Evolutionary conservation across 2,888 invertebrate species (phyloP).

Genomic region (Pocota personata): DNA sequence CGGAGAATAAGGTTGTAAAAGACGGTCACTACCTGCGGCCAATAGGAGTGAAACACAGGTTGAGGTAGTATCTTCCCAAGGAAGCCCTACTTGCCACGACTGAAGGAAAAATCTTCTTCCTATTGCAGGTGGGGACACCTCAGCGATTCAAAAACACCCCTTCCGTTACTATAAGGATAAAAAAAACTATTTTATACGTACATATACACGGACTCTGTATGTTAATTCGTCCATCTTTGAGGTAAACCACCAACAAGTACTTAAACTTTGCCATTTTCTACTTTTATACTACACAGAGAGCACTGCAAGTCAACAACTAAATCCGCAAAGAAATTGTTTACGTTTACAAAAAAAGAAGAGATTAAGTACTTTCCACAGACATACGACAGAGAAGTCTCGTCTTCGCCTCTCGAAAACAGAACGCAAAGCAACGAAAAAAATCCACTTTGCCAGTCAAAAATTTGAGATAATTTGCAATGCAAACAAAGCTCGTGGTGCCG

Average conservation of each 20-base stretch:
- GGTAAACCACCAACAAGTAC: slow-evolving; percentile 21
- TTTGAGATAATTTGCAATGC: slow-evolving; percentile 41
- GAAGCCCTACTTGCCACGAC: background rate
- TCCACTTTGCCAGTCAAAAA: slow-evolving; percentile 4
- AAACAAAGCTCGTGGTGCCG: slow-evolving; percentile 33
- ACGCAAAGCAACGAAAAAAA: slow-evolving; percentile 18
- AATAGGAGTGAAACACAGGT: background rate
- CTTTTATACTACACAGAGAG: background rate
- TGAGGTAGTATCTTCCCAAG: background rate
- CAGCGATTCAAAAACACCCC: background rate
- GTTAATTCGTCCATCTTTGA: slow-evolving; percentile 18
- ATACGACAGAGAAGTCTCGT: background rate
- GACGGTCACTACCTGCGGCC: too few species aligned
- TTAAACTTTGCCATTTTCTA: slow-evolving; percentile 11
- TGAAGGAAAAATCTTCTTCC: background rate
- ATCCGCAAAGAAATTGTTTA: slow-evolving; percentile 21
- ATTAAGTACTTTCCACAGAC: background rate
- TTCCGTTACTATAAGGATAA: background rate
- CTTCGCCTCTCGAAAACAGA: background rate
- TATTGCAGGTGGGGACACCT: background rate
- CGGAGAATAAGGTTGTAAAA: too few species aligned
- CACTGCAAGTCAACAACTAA: background rate
- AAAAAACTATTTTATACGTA: slow-evolving; percentile 11
- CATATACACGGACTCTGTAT: slow-evolving; percentile 23
- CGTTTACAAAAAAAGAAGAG: slow-evolving; percentile 32